These are phyloP conservation scores for Sarotherodon lohbergeri DNA, from an alignment of 2,113 vertebrate species.

Conservation along the genomic window DNA sequence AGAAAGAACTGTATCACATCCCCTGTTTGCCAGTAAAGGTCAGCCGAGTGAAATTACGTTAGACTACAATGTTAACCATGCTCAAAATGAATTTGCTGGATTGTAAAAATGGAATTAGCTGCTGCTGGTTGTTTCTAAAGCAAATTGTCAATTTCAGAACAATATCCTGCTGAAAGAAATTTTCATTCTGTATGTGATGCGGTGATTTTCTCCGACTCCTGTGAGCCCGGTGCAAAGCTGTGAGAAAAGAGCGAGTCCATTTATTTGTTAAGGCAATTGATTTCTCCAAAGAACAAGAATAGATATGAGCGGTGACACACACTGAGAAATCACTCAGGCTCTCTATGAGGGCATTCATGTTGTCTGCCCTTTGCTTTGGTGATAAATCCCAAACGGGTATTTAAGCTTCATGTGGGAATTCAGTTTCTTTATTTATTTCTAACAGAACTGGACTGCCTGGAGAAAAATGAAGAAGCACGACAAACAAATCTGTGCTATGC, in stretches of 20 bases:
- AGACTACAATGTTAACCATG: background rate
- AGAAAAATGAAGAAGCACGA: conserved; percentile 22
- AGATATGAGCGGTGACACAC: conserved; percentile 20
- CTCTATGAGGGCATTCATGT: background rate
- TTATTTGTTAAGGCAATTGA: conserved; percentile 49
- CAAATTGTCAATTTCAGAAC: background rate
- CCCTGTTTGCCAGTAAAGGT: background rate
- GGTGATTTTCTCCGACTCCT: background rate
- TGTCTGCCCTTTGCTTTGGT: background rate
- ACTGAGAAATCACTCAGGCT: background rate
- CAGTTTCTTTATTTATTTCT: background rate
- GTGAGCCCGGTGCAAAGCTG: background rate
- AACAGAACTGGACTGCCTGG: background rate
- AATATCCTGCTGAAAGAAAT: background rate
- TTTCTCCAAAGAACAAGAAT: conserved; percentile 36
- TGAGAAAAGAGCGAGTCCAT: background rate
- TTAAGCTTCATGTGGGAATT: background rate
- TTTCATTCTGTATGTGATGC: background rate
- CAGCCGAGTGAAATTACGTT: background rate
- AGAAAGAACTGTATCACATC: background rate
- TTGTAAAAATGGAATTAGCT: background rate
- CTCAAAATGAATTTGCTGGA: background rate
- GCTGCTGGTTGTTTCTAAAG: background rate
- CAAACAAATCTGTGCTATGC: conserved; percentile 22
- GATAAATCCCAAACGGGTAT: background rate